Percentiles rank a stretch among this genome's conserved stretches.
phyloP scores from a whole-genome alignment of 1,140 invertebrate genomes.

The Diorhabda carinulata region DNA sequence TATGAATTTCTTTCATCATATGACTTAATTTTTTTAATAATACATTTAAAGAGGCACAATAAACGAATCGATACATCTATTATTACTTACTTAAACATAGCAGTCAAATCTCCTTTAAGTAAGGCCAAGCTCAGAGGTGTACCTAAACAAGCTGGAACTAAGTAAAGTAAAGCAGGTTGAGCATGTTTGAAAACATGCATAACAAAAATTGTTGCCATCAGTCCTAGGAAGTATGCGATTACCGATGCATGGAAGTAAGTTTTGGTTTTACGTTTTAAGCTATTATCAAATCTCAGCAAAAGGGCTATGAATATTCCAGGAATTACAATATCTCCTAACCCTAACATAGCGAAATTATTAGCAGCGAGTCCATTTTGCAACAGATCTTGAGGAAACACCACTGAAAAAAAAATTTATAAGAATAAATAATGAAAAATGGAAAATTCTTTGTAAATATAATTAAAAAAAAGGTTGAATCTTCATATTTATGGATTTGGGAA shows the following conservation, averaged over 20 bases:
- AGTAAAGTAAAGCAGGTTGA: slow-evolving; percentile 95
- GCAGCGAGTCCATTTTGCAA: slow-evolving; percentile 87
- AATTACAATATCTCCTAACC: slow-evolving; percentile 97
- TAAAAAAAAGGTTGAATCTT: background rate
- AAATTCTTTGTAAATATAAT: too few relatives aligned
- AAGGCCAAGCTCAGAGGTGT: slow-evolving; percentile 84
- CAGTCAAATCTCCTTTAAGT: slow-evolving; percentile 85
- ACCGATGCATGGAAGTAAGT: slow-evolving; percentile 95
- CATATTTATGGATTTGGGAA: too few relatives aligned
- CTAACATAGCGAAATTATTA: slow-evolving; percentile 97
- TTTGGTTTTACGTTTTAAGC: slow-evolving; percentile 80
- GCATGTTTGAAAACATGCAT: slow-evolving; percentile 99
- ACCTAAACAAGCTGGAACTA: slow-evolving; percentile 93
- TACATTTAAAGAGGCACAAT: too few relatives aligned
- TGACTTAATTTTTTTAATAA: too few relatives aligned
- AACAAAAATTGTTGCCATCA: slow-evolving; percentile 91
- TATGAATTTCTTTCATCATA: too few relatives aligned
- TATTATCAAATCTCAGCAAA: slow-evolving; percentile 91
- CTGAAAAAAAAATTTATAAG: slow-evolving; percentile 51
- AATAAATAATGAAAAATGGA: too few relatives aligned
- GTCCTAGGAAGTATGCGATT: slow-evolving; percentile 88
- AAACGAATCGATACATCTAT: too few relatives aligned
- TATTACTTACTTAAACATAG: slow-evolving; percentile 80
- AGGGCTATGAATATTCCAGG: slow-evolving; percentile 99
- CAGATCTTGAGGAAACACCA: slow-evolving; percentile 98